Base-by-base conservation (phyloP, 2,888 invertebrate species). In the Cinara cedri region DNA sequence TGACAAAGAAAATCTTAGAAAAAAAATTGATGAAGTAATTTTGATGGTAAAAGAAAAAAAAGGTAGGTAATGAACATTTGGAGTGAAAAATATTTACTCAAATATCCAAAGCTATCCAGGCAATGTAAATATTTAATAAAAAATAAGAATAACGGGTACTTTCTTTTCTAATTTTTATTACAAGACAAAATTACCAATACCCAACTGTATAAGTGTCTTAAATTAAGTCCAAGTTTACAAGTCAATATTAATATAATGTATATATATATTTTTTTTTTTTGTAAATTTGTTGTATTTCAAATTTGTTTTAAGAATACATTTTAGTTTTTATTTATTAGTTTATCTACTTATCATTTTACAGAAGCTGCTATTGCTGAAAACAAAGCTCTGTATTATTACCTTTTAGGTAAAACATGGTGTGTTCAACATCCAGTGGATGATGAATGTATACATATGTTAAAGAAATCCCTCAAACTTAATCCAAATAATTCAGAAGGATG, bases 381-480 rank as follows among this genome's bases (percentile, higher is more conserved):
- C 62, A 84, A 87, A 82, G 90, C 90, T 6, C 87, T 88, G 82
- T 92, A 90, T 85, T 89, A 90, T 66, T 93, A 91, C 85, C 86
- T 93, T 82, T 90, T 91, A 84, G 95, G 95, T 0, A 88, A 90
- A 83, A 89, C 92, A 26, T 88, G 93, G 83, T 95, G 95, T 85
- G 90, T 93, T 1, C 87, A 88, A 42, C 90, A 90, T 83, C 88
- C 89, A 21, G 89, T 91, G 83, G 92, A 93, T 0, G 90, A 92
- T 82, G 92, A 92, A 83, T 88, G 90, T 71, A 14, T 78, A n/a
- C 70, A 62, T 24, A 26, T 71, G 6, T 87, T 96, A 65, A 92
- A 93, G 70, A 93, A 93, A 85, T 91, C 95, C 6, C 92, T 95
- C 0, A 96, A 96, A 85, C 87, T 95, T 57, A 92, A 94, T 84